Evolutionary conservation across 1,140 invertebrate species (phyloP).

Genomic region (Heliconius congener): DNA sequence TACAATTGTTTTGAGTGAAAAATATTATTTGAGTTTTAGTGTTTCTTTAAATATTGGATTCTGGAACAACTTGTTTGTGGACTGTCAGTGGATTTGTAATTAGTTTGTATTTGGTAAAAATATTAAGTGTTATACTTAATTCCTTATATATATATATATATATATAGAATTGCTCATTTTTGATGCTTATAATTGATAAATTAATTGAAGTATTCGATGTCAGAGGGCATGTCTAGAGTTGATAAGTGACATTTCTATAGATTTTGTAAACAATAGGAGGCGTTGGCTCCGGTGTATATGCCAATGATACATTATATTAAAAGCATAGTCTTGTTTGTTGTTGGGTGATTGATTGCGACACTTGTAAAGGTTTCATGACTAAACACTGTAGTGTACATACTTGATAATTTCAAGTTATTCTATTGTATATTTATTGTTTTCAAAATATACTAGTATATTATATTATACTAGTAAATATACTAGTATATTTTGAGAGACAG

Average conservation of each 20-base stretch:
- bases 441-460: no score
- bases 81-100: background rate
- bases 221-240: background rate
- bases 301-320: constrained; percentile 41
- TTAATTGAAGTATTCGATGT: background rate
- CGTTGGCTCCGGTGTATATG: constrained; percentile 22
- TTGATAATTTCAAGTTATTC: background rate
- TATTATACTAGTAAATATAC: no score
- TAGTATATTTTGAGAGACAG: no score
- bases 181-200: background rate
- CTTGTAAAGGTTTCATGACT: constrained; percentile 18
- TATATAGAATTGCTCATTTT: background rate
- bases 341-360: constrained; percentile 42
- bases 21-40: constrained; percentile 21
- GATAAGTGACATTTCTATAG: constrained; percentile 30
- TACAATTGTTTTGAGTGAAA: constrained; percentile 40
- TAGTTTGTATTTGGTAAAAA: background rate
- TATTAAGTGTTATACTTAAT: background rate
- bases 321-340: constrained; percentile 45
- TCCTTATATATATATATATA: background rate
- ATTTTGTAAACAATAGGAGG: constrained; percentile 39
- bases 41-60: background rate
- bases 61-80: background rate
- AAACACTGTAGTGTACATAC: constrained; percentile 16
- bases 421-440: no score